Base-by-base conservation (phyloP, 2,797 vertebrate genomes). In the Centropyge bicolor region DNA sequence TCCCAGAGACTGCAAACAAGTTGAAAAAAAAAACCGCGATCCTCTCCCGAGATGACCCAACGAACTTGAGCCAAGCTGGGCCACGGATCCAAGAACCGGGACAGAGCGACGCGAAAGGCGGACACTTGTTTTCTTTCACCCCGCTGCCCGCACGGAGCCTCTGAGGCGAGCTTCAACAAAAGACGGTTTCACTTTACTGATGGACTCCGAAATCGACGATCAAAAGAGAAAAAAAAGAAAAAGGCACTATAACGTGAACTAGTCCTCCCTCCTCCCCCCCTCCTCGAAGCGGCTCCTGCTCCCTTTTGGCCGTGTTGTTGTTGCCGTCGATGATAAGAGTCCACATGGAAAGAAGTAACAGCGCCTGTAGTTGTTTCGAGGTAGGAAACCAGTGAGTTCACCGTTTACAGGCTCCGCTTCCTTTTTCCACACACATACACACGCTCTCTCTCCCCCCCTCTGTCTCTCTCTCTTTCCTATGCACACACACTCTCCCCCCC, bases 91-190 rank as follows among this genome's bases (percentile, higher is more conserved):
- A 93, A 92, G 83, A 92, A 84, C 84, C 89, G 72, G 84, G 82
- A 85, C 81, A 56, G 76, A 87, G 72, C 78, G 48, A 84, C 1
- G 61, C 76, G 73, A 70, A 81, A 31, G 81, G 70, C 84, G 76
- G 83, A 87, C 82, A 91, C 89, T 88, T 93, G 90, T 90, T 90
- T 85, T 83, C 65, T 2, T 4, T 10, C 9, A 2, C 27, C 69
- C 76, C 86, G 80, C 84, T 88, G 91, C 86, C 84, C 86, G 85
- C 86, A 86, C 84, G 88, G 82, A 93, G 77, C 85, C 74, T 84
- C 88, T 86, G 86, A 70, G 87, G 71, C 89, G 90, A 91, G 92
- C 91, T 91, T 95, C 96, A 97, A 97, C 97, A 98, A 98, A 97
- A 97, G 96, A 95, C 94, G 93, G 95, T 94, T 96, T 94, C 93